Base-by-base conservation (phyloP, 2,797 vertebrate species). In the Lepilemur ruficaudatus region DNA sequence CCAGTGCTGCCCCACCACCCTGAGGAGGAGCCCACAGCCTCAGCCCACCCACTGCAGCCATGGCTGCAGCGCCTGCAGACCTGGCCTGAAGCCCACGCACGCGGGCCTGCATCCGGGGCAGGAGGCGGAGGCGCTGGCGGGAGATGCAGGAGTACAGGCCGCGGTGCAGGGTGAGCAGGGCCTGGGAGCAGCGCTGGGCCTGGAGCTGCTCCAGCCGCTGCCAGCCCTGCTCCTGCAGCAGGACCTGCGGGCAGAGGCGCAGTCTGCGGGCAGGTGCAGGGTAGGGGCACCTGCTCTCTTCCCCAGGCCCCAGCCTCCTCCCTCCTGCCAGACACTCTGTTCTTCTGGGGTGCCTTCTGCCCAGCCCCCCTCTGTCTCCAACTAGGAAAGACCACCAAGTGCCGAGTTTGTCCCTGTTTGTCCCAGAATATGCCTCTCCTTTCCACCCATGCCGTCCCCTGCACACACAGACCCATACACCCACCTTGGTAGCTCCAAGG, bases 21-120 rank as follows among this genome's bases (percentile, higher is more conserved):
- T 14, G 20, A 70, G 43, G 43, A 88, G 22, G 6, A 87, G 20
- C n/a, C 76, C 17, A 20, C 0, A 1, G 65, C 22, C 65, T 48
- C 69, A 13, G 35, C 9, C 75, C 46, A 43, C 67, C 82, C 13
- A 4, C 25, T 59, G 52, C 41, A 28, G 73, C 82, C 86, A 67
- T 22, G n/a, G 48, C 41, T 18, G 32, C 38, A 35, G 38, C 0
- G 5, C 41, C 78, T 75, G 73, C 98, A 97, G 76, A 99, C 99
- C 99, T 99, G 98, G 99, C 99, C 98, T 99, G 99, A 96, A 99
- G 99, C n/a, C 99, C 99, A 72, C 99, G 97, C 94, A 99, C 99
- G 23, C 99, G 99, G 90, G 99, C 99, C 98, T 99, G 99, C 93
- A 99, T 98, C 97, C 99, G 98, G 65, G 98, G 99, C 97, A 99